Percentiles rank a stretch among this genome's conserved stretches.
Evolutionary conservation across 37 sponge, comb jelly and placozoan species (phyloP).

Genomic region (Tethya wilhelma): DNA sequence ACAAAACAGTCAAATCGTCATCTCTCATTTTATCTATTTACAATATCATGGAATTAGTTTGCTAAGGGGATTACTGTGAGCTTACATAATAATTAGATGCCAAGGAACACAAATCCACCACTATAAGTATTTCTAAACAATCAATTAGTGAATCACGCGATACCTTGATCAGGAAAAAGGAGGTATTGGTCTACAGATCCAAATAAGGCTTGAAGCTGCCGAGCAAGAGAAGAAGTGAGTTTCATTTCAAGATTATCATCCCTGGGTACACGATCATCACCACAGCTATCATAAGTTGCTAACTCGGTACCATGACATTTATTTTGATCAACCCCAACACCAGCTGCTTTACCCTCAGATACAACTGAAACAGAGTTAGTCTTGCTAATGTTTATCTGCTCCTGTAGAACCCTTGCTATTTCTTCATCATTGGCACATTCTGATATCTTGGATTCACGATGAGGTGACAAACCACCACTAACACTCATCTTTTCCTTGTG

Average conservation of each 20-base stretch:
- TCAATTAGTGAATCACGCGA: neutral
- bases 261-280: neutral
- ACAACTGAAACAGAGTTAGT: neutral
- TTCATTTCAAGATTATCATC: constrained; percentile 62
- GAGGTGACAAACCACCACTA: no score
- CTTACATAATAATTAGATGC: no score
- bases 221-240: constrained; percentile 52
- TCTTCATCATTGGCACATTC: constrained; percentile 36
- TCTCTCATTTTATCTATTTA: constrained; percentile 52
- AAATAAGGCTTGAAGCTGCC: constrained; percentile 66
- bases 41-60: no score
- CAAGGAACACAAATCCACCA: neutral
- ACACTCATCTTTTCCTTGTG: no score
- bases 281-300: neutral
- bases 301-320: neutral
- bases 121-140: neutral
- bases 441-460: no score
- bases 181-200: constrained; percentile 50
- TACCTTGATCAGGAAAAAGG: constrained; percentile 21
- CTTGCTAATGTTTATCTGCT: constrained; percentile 1
- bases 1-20: constrained; percentile 63
- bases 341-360: neutral
- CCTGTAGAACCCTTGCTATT: constrained; percentile 19
- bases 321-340: neutral
- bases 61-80: no score